Conservation (phyloP, 2,797 vertebrate species). For the Pseudochirops corinnae region DNA sequence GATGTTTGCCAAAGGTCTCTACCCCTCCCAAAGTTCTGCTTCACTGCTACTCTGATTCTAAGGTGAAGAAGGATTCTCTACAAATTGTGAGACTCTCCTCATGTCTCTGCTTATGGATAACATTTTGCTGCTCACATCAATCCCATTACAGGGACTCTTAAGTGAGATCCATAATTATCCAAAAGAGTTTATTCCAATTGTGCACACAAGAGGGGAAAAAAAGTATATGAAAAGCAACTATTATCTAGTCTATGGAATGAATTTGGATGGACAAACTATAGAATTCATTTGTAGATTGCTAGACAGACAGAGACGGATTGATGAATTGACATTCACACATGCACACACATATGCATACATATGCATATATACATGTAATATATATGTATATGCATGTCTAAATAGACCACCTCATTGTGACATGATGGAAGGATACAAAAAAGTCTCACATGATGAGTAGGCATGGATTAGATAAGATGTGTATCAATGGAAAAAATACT, state of each 20-base stretch:
- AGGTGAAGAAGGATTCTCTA: neutral
- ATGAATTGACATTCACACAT: neutral
- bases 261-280: neutral
- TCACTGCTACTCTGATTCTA: neutral
- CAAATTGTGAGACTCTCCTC: neutral
- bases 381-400: neutral
- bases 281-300: neutral
- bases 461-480: neutral
- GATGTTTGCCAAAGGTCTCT: neutral
- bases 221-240: neutral
- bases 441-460: neutral
- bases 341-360: neutral
- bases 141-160: neutral
- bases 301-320: neutral
- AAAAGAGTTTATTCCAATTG: neutral
- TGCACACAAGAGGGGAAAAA: neutral
- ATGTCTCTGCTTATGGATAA: neutral
- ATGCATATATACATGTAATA: neutral
- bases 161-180: neutral
- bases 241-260: neutral
- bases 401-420: neutral
- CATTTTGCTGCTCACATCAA: neutral
- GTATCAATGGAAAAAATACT: neutral
- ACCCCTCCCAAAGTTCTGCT: neutral
- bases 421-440: neutral